These are phyloP conservation scores for Alethe castanea DNA, from an alignment of 2,113 vertebrate genomes.

Conservation along the genomic window DNA sequence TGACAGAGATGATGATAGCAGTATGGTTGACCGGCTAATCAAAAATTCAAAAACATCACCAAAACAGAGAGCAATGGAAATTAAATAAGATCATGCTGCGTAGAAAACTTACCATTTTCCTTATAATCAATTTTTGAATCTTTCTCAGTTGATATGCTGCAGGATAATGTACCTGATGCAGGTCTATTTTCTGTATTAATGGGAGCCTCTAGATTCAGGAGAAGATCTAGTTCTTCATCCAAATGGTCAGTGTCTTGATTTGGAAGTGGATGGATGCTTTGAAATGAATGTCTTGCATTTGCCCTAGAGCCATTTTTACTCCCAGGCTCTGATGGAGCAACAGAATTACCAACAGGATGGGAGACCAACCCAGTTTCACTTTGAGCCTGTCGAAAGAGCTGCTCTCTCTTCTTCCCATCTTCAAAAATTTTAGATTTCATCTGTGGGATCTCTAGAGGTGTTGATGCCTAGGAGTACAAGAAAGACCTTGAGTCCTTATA, in stretches of 20 bases:
- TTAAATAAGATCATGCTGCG: not conserved
- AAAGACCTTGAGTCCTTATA: not conserved
- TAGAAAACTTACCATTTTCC: slow-evolving; percentile 53
- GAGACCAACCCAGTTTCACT: not conserved
- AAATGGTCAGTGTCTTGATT: slow-evolving; percentile 61
- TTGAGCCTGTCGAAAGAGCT: slow-evolving; percentile 39
- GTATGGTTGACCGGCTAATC: not conserved
- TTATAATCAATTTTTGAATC: slow-evolving; percentile 4
- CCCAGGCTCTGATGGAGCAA: not conserved
- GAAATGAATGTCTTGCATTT: not conserved
- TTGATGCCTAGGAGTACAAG: slow-evolving; percentile 69
- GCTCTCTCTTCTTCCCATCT: slow-evolving; percentile 27
- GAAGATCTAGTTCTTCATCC: slow-evolving; percentile 86
- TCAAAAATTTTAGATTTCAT: slow-evolving; percentile 67
- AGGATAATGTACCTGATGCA: not conserved
- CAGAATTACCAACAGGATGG: not conserved
- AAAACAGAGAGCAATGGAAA: not conserved
- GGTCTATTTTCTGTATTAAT: not conserved
- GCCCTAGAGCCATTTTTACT: not conserved
- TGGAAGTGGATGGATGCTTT: not conserved
- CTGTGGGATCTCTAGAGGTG: slow-evolving; percentile 82
- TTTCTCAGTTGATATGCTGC: not conserved
- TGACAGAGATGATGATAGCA: not conserved
- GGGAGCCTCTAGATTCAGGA: slow-evolving; percentile 82
- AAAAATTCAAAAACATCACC: not conserved